These are phyloP conservation scores for Aphidius colemani DNA, from an alignment of 2,888 invertebrate species.

Conservation along the genomic window DNA sequence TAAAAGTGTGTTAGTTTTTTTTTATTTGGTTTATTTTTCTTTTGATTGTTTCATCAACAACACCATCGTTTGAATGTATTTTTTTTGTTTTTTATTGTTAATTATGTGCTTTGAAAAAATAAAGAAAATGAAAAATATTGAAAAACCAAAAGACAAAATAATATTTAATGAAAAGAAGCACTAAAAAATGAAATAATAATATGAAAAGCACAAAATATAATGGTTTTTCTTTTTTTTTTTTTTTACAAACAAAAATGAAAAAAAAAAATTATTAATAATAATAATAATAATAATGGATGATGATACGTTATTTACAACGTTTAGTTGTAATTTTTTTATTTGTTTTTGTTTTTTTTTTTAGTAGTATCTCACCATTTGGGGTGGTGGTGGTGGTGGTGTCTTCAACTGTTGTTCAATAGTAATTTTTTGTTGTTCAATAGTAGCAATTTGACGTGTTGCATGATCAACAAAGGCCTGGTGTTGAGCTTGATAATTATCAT, in stretches of 20 bases:
- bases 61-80: too few species aligned
- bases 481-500: slow-evolving; percentile 88
- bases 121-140: slow-evolving; percentile 7
- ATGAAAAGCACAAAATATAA: not conserved
- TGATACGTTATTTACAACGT: not conserved
- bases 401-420: slow-evolving; percentile 66
- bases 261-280: not conserved
- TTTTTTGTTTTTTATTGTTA: too few species aligned
- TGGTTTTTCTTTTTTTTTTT: not conserved
- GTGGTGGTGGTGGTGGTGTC: slow-evolving; percentile 60
- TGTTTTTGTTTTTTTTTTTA: too few species aligned
- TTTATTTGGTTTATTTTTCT: too few species aligned
- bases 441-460: slow-evolving; percentile 86
- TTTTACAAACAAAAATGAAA: not conserved
- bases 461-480: slow-evolving; percentile 95
- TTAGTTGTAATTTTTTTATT: too few species aligned
- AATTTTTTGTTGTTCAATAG: slow-evolving; percentile 79
- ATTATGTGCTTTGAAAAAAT: not conserved
- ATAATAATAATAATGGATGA: not conserved
- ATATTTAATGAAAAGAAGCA: slow-evolving; percentile 3
- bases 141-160: slow-evolving; percentile 7
- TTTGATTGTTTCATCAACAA: too few species aligned
- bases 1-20: too few species aligned
- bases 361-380: slow-evolving; percentile 37
- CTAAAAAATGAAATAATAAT: not conserved